phyloP scores from a whole-genome alignment of 2,888 invertebrate species.

The Seladonia tumulorum region DNA sequence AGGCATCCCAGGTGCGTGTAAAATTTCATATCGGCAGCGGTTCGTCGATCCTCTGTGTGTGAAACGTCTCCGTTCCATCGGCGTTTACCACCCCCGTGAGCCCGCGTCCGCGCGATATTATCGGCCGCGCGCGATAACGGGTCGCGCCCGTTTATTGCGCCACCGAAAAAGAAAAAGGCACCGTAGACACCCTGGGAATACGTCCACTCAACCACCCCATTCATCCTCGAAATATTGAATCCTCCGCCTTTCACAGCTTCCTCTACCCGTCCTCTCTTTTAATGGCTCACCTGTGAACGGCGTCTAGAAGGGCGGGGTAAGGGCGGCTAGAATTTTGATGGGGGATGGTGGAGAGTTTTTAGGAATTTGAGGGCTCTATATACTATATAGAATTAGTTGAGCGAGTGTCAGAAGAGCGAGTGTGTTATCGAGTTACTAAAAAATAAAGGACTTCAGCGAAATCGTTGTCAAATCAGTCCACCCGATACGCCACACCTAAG shows the following conservation, averaged over 20 bases:
- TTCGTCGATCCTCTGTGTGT: neutral
- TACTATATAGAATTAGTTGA: too few species aligned
- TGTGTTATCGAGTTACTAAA: too few species aligned
- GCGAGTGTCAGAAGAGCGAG: too few species aligned
- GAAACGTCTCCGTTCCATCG: slow-evolving; percentile 40
- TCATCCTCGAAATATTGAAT: slow-evolving; percentile 43
- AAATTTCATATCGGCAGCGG: slow-evolving; percentile 44
- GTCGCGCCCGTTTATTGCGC: slow-evolving; percentile 56
- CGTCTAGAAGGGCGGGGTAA: neutral
- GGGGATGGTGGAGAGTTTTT: too few species aligned
- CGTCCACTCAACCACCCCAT: neutral
- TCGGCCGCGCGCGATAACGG: slow-evolving; percentile 38
- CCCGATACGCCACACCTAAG: too few species aligned
- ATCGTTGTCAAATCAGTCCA: too few species aligned
- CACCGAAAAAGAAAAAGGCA: slow-evolving; percentile 25
- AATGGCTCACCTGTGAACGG: neutral
- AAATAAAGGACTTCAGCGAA: too few species aligned
- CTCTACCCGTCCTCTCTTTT: neutral
- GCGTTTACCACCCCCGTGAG: slow-evolving; percentile 20
- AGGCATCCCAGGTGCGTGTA: slow-evolving; percentile 6
- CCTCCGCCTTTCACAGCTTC: neutral
- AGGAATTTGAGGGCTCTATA: too few species aligned
- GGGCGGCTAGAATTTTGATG: neutral
- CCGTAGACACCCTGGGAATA: slow-evolving; percentile 29
- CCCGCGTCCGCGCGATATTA: slow-evolving; percentile 35